Base-by-base conservation (phyloP, 92 coral and sea anemone genomes). In the Chrysogorgia sp. region DNA sequence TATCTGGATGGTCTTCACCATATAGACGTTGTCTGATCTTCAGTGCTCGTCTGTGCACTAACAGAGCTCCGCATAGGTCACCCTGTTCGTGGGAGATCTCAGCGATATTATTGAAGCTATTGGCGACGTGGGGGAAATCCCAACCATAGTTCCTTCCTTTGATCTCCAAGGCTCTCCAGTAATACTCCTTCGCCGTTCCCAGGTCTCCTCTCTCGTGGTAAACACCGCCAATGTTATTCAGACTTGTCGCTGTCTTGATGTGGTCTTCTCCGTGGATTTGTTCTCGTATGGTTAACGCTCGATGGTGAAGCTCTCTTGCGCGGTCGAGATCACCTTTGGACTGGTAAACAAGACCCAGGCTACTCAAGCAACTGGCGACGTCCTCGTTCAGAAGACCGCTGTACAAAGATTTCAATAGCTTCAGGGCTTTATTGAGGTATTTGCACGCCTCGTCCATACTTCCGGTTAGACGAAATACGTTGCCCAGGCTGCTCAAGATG, bases 31-130 rank as follows among this genome's bases (percentile, higher is more conserved):
- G 63, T 25, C 78, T 56, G 58, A 71, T 71, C 47, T 71, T 71
- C 78, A 71, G 34, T 1, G 78, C 62, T 15, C 78, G 78, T 53
- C 52, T 71, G 40, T 71, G 78, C 15, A 71, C 52, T 19, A 63
- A 50, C 17, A 71, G 21, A 9, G 78, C 78, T 25, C 78, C 63
- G 22, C 63, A 50, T 0, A 71, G 30, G 49, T 71, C 78, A 55
- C 78, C 78, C 78, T 71, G 78, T 21, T 71, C 78, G 63, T 71
- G 78, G 10, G 78, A 71, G 10, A 71, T 71, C 63, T 71, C 78
- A 4, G 78, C 78, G 13, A 71, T 50, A 53, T 71, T 71, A 20
- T 71, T 71, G 58, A 71, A 71, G 63, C 78, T 71, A 49, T 71
- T 71, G 21, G 78, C 78, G 29, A 71, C 48, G n/a, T 71, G 78